Conservation (phyloP, 92 coral and sea anemone species). For the Palythoa grandis region DNA sequence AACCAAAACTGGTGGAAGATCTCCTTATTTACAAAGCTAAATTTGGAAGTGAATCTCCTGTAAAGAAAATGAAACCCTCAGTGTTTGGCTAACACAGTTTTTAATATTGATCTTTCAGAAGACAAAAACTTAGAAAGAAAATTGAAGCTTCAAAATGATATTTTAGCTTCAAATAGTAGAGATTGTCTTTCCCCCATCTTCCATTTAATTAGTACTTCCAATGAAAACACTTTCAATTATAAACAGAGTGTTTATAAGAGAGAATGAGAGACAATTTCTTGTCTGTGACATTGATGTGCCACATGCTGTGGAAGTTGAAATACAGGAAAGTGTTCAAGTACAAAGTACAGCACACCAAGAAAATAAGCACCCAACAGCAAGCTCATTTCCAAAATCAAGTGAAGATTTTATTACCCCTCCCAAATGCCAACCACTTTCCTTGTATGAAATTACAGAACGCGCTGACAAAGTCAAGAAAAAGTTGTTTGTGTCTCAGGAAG, state of each 20-base stretch:
- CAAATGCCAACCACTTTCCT: no score
- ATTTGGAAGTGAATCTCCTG: conserved; percentile 41
- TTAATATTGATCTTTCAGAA: conserved; percentile 30
- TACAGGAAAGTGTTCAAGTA: no score
- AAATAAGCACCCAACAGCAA: no score
- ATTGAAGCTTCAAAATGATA: conserved; percentile 32
- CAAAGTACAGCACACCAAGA: no score
- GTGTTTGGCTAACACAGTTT: conserved; percentile 24
- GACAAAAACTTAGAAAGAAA: conserved; percentile 21
- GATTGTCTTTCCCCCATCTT: conserved; percentile 42
- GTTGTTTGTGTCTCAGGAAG: no score
- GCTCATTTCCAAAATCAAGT: no score
- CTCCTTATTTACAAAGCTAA: conserved; percentile 35
- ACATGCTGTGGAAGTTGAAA: background rate
- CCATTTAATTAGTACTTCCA: conserved; percentile 28
- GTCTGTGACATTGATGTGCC: conserved; percentile 1
- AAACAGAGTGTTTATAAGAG: background rate
- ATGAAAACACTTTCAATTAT: background rate
- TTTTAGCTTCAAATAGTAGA: conserved; percentile 26
- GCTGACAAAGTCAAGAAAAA: no score
- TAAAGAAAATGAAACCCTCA: no score
- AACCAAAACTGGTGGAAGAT: conserved; percentile 51
- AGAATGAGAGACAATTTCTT: background rate
- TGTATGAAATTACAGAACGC: no score
- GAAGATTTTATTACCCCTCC: no score